Conservation (phyloP, 2,113 vertebrate species). For the Genyomyrus donnyi region DNA sequence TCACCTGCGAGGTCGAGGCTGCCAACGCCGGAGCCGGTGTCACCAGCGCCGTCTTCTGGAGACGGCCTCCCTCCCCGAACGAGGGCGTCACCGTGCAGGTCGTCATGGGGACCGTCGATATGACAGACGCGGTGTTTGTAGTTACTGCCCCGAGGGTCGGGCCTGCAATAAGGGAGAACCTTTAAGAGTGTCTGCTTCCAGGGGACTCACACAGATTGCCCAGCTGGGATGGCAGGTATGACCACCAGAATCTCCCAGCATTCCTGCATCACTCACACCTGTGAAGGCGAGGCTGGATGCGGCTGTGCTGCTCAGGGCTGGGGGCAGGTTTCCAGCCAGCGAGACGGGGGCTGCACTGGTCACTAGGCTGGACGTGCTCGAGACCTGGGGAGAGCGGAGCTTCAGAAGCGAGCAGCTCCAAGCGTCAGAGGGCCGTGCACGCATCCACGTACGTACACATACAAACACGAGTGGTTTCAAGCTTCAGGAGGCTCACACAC, state of each 20-base stretch:
- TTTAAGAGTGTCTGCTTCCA: not conserved
- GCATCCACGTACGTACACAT: not conserved
- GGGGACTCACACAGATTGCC: not conserved
- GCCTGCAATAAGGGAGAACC: constrained; percentile 54
- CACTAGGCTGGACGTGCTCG: constrained; percentile 92
- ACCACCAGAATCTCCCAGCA: not conserved
- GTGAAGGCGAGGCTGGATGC: constrained; percentile 77
- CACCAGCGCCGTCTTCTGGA: constrained; percentile 57
- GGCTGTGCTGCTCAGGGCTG: constrained; percentile 83
- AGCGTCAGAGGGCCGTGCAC: not conserved
- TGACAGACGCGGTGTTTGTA: constrained; percentile 81
- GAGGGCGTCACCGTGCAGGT: constrained; percentile 72
- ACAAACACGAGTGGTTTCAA: not conserved
- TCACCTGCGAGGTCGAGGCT: constrained; percentile 77
- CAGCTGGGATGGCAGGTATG: not conserved
- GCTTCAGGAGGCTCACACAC: not conserved
- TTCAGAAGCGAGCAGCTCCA: not conserved
- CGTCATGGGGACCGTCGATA: constrained; percentile 58
- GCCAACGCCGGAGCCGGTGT: constrained; percentile 75
- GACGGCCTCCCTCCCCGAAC: constrained; percentile 51
- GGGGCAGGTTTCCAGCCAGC: constrained; percentile 85
- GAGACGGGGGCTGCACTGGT: constrained; percentile 86
- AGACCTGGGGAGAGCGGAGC: constrained; percentile 61
- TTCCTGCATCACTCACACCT: constrained; percentile 56
- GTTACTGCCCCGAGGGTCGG: constrained; percentile 70